Evolutionary conservation across 2,113 vertebrate species (phyloP).

Genomic region (Accipiter virgatus): DNA sequence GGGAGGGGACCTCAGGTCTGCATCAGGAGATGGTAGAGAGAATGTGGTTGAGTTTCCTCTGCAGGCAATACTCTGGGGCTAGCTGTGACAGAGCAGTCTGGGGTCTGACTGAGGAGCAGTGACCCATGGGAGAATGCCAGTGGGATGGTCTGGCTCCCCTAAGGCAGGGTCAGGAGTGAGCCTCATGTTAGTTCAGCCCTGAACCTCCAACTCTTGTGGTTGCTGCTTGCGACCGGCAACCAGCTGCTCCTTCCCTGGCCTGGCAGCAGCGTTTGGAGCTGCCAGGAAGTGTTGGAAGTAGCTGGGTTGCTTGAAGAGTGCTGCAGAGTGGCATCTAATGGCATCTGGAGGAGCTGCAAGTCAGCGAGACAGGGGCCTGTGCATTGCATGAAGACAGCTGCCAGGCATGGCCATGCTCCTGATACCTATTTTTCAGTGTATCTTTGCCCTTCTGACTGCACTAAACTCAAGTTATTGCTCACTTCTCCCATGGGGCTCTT

Average conservation of each 20-base stretch:
- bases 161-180: background rate
- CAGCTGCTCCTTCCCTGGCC: background rate
- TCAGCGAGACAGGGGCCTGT: background rate
- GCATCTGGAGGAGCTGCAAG: background rate
- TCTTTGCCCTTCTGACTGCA: background rate
- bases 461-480: background rate
- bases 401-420: fast-evolving
- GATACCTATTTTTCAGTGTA: fast-evolving
- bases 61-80: background rate
- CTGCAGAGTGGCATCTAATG: background rate
- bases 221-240: background rate
- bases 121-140: background rate
- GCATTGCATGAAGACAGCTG: background rate
- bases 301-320: background rate
- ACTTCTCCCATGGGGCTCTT: background rate
- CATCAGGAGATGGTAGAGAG: background rate
- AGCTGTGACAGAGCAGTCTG: background rate
- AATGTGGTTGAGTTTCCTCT: background rate
- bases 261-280: background rate
- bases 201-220: background rate
- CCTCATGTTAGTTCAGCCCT: background rate
- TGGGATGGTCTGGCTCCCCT: background rate
- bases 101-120: background rate
- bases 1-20: background rate
- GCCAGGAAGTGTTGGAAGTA: background rate